Base-by-base conservation (phyloP, 2,888 invertebrate genomes). In the Amorpha juglandis region DNA sequence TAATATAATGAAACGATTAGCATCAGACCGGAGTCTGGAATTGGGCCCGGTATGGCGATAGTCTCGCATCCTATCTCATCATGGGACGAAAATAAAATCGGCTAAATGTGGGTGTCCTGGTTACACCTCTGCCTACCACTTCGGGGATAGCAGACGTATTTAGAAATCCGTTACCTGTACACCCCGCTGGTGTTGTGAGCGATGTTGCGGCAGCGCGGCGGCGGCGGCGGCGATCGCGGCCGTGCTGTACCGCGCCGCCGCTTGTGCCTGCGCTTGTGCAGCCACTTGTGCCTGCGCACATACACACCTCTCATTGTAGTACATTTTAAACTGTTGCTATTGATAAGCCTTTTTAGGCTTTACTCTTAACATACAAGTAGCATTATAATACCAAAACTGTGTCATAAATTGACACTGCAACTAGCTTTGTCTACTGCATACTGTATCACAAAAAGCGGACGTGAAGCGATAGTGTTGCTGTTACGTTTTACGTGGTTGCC, bases 201-300 rank as follows among this genome's bases (percentile, higher is more conserved):
- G 84, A 71, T 89, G 92, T 70, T 90, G 92, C 69, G 91, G 91
- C 76, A 92, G 66, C 62, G 81, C 75, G 2, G 85, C 90, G 55
- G 88, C 81, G 70, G 88, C 82, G 69, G 91, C 86, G 69, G 86
- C 87, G 68, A 84, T 81, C 9, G 84, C 90, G 63, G 83, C 90
- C 80, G 82, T 92, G 87, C 80, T 91, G 88, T 89, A 94, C 51
- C 92, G 89, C 71, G 89, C 92, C 71, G 89, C 92, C 38, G 89
- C 93, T 50, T 50, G 50, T 19, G 83, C 92, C 72, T 92, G 93
- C 75, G 91, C 91, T 68, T 91, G 92, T 63, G 90, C 91, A 6
- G 84, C 89, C 68, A 89, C 92, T 82, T 93, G 93, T 70, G 92
- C 93, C 91, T 92, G 75, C 11, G 11, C 38, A 11, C 42, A 50